Percentiles rank a stretch among this genome's conserved stretches.
Conservation (phyloP, 2,113 vertebrate genomes). For the Semnornis frantzii region DNA sequence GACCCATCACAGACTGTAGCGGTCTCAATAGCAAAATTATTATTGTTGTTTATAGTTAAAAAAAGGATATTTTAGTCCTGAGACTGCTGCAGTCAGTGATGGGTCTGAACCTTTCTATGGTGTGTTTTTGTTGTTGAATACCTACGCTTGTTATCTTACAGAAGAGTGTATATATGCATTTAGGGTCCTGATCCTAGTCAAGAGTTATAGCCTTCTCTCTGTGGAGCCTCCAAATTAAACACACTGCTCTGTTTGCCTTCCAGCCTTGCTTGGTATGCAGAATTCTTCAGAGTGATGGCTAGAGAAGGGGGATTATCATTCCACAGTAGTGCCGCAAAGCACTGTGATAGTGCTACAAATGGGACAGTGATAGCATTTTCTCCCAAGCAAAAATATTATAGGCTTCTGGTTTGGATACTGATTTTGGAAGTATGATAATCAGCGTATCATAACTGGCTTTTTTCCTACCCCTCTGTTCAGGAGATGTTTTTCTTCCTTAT, state of each 20-base stretch:
- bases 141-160: background rate
- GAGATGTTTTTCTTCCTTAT: background rate
- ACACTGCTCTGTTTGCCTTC: background rate
- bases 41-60: background rate
- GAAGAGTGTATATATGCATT: background rate
- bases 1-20: background rate
- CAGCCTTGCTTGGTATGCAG: background rate
- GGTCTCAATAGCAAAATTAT: background rate
- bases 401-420: background rate
- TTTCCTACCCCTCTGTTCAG: background rate
- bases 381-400: background rate
- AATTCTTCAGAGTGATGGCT: background rate
- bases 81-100: background rate
- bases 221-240: background rate
- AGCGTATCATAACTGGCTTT: background rate
- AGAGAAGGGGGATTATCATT: background rate
- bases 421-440: background rate
- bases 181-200: background rate
- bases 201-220: background rate
- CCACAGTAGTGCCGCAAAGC: background rate
- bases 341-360: background rate
- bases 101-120: background rate
- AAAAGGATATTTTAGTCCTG: background rate
- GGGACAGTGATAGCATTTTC: background rate
- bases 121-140: background rate